Percentiles rank a stretch among this genome's conserved stretches.
Evolutionary conservation across 2,888 invertebrate genomes (phyloP).

Genomic region (Yponomeuta sedellus): DNA sequence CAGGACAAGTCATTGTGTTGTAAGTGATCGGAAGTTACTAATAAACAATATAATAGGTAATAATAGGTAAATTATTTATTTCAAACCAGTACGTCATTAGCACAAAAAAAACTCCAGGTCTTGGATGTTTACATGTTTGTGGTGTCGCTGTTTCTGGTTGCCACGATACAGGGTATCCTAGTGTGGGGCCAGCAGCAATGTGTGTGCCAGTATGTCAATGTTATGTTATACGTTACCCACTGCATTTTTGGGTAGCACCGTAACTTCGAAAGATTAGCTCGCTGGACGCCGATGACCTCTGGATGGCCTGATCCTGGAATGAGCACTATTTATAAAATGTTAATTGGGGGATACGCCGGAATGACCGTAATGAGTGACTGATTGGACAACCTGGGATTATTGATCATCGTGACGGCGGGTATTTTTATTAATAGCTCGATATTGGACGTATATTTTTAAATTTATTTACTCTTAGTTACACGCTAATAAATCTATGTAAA

Average conservation of each 20-base stretch:
- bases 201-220: no score
- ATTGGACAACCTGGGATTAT: neutral
- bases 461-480: neutral
- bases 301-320: neutral
- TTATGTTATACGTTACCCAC: neutral
- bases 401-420: neutral
- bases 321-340: constrained; percentile 59
- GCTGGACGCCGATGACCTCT: neutral
- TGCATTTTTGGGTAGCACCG: neutral
- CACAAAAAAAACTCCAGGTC: no score
- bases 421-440: neutral
- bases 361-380: constrained; percentile 5
- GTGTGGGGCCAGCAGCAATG: no score
- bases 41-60: no score
- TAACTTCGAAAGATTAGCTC: neutral
- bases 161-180: no score
- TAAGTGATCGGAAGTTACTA: no score
- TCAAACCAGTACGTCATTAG: no score
- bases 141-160: no score
- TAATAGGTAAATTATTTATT: no score
- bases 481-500: neutral
- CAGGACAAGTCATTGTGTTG: no score
- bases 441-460: neutral
- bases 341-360: constrained; percentile 64
- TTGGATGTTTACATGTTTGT: no score